A percentile compares a stretch with the other conserved stretches of the same genome.
phyloP scores from a whole-genome alignment of 2,888 invertebrate genomes.

The Sussaba pulchella region DNA sequence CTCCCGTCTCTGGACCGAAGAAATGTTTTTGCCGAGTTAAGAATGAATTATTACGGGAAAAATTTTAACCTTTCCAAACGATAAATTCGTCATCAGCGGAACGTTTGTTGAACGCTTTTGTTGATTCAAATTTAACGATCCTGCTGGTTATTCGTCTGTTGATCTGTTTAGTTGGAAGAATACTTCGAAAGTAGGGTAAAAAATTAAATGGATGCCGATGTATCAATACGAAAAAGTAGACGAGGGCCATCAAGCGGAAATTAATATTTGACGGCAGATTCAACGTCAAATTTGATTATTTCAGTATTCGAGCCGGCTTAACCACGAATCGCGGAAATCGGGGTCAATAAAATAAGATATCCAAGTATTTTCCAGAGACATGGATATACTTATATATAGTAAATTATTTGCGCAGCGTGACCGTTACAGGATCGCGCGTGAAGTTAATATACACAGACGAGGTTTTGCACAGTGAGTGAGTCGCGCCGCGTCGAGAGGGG shows the following conservation, averaged over 20 bases:
- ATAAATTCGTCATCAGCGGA: background rate
- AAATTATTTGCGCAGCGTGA: constrained; percentile 21
- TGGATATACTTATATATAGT: background rate
- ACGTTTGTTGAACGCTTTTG: background rate
- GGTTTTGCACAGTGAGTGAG: constrained; percentile 20
- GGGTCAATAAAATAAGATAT: constrained; percentile 32
- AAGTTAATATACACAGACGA: constrained; percentile 4
- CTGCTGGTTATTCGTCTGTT: too few relatives aligned
- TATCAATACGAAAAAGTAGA: too few relatives aligned
- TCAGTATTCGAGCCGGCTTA: background rate
- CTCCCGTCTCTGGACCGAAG: background rate
- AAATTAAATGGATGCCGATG: too few relatives aligned
- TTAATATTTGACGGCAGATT: too few relatives aligned
- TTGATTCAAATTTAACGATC: background rate
- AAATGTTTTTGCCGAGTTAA: background rate
- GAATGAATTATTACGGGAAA: constrained; percentile 12
- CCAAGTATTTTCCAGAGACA: constrained; percentile 25
- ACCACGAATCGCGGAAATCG: background rate
- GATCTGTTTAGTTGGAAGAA: too few relatives aligned
- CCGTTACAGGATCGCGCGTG: constrained; percentile 39
- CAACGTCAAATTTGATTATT: too few relatives aligned
- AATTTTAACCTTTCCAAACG: background rate
- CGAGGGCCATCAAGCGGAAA: too few relatives aligned
- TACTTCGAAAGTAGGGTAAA: too few relatives aligned
- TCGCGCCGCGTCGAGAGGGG: constrained; percentile 42